A percentile compares a stretch with the other conserved stretches of the same genome.
These are phyloP conservation scores for Chanos chanos DNA, from an alignment of 2,797 vertebrate species.

Conservation along the genomic window DNA sequence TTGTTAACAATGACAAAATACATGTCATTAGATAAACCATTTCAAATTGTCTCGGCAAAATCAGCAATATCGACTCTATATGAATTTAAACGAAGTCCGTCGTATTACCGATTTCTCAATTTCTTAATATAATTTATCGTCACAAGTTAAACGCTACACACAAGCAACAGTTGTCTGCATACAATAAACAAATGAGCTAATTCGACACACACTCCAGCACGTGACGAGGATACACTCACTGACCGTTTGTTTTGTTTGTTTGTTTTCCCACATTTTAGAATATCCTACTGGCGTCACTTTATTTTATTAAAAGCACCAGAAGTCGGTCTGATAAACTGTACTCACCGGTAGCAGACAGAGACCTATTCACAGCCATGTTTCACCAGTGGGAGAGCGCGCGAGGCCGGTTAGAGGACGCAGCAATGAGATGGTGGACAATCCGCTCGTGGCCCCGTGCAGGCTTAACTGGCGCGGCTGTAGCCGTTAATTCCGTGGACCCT, in stretches of 20 bases:
- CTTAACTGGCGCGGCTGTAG: conserved; percentile 67
- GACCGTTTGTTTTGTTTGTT: not conserved
- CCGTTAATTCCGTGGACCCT: conserved; percentile 64
- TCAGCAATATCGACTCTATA: too few relatives aligned
- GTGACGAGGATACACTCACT: not conserved
- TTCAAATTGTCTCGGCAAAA: too few relatives aligned
- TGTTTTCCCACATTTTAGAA: too few relatives aligned
- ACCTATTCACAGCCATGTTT: conserved; percentile 60
- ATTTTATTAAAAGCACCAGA: not conserved
- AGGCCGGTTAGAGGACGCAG: conserved; percentile 50
- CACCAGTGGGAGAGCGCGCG: conserved; percentile 39
- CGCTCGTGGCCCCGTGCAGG: conserved; percentile 66
- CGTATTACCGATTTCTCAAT: too few relatives aligned
- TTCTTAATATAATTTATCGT: too few relatives aligned
- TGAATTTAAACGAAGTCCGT: too few relatives aligned
- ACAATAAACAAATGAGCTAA: conserved; percentile 10
- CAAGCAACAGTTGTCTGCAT: conserved; percentile 15
- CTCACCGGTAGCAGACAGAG: conserved; percentile 42
- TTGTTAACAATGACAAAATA: too few relatives aligned
- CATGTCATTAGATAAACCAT: too few relatives aligned
- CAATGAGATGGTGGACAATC: conserved; percentile 69
- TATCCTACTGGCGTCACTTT: too few relatives aligned
- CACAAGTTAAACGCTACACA: not conserved
- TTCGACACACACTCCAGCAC: not conserved
- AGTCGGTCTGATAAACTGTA: not conserved